phyloP scores from a whole-genome alignment of 2,113 vertebrate genomes.

The Heptranchias perlo region DNA sequence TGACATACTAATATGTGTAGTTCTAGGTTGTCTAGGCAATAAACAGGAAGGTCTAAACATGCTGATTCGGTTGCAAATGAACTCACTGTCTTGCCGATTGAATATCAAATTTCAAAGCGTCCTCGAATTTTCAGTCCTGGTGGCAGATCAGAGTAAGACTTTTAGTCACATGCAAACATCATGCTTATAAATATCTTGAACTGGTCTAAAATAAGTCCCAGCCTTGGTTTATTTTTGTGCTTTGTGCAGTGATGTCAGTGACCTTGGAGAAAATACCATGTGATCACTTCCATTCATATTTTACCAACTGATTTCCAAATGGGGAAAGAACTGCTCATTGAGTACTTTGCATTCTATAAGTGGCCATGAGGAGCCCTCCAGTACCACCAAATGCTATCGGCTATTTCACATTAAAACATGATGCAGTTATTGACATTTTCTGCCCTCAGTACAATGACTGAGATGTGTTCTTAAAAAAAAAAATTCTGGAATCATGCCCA shows the following conservation, averaged over 20 bases:
- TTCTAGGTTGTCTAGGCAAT: neutral
- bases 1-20: neutral
- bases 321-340: neutral
- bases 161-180: constrained; percentile 12
- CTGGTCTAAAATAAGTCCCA: constrained; percentile 22
- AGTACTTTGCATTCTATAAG: neutral
- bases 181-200: constrained; percentile 33
- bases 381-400: neutral
- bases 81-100: neutral
- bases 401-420: neutral
- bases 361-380: neutral
- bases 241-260: constrained; percentile 23
- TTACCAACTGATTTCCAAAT: constrained; percentile 5
- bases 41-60: neutral
- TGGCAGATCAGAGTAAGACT: constrained; percentile 23
- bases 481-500: constrained; percentile 25
- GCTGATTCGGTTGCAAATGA: neutral
- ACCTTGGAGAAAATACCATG: constrained; percentile 31
- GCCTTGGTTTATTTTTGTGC: constrained; percentile 15
- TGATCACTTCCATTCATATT: constrained; percentile 34
- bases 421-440: constrained; percentile 30
- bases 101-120: constrained; percentile 17
- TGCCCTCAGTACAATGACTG: neutral
- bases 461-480: neutral
- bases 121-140: constrained; percentile 20